Conservation (phyloP, 1,140 invertebrate species). For the Agraylea sexmaculata region DNA sequence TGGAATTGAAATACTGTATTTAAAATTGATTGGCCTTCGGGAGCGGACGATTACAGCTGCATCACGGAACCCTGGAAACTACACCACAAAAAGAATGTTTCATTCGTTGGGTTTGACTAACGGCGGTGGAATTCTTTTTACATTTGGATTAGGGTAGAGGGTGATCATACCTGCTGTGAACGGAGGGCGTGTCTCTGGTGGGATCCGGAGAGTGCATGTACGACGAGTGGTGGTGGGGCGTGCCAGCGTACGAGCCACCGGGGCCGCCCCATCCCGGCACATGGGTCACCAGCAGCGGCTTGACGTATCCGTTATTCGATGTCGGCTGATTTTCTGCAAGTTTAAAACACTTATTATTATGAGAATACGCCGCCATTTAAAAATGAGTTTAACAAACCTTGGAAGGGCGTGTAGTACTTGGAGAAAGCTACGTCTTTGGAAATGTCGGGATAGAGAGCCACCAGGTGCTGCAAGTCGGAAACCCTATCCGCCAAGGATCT, state of each 20-base stretch:
- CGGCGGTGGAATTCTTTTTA: background rate
- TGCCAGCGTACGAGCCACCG: constrained; percentile 47
- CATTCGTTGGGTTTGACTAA: background rate
- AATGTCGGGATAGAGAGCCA: constrained; percentile 78
- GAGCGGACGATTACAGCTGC: constrained; percentile 16
- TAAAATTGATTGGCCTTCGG: constrained; percentile 4
- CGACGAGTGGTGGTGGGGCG: constrained; percentile 43
- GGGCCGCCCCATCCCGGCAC: constrained; percentile 55
- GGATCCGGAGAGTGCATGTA: constrained; percentile 55
- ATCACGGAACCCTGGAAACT: constrained; percentile 21
- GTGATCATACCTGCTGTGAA: constrained; percentile 46
- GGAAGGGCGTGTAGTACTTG: constrained; percentile 80
- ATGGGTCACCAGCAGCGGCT: constrained; percentile 71
- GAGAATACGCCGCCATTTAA: background rate
- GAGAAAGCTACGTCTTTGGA: constrained; percentile 78
- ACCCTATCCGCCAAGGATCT: constrained; percentile 80
- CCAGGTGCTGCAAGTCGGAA: constrained; percentile 71
- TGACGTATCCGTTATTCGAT: constrained; percentile 76
- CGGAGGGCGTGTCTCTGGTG: constrained; percentile 56
- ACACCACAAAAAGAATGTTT: background rate
- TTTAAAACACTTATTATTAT: background rate
- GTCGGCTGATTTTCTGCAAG: constrained; percentile 50
- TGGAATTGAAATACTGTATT: constrained; percentile 6
- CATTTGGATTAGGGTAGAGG: background rate
- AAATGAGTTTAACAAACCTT: constrained; percentile 37